Evolutionary conservation across 2,113 vertebrate genomes (phyloP).

Genomic region (Protobothrops mucrosquamatus): DNA sequence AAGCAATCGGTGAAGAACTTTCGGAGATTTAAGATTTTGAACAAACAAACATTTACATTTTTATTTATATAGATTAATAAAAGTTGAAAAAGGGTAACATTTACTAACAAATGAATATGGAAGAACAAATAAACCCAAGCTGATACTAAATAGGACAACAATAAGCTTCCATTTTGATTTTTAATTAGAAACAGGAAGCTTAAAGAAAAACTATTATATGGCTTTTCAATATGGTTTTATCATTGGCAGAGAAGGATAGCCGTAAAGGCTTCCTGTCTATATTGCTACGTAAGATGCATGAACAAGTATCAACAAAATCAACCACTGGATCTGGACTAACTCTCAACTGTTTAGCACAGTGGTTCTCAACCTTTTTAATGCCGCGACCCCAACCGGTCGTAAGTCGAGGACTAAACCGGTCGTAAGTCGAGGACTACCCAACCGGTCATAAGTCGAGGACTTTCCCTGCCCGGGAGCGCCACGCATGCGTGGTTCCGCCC

Average conservation of each 20-base stretch:
- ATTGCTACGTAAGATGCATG: neutral
- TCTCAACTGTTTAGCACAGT: neutral
- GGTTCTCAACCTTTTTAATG: too few species aligned
- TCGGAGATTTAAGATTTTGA: too few species aligned
- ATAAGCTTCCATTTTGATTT: neutral
- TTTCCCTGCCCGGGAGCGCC: too few species aligned
- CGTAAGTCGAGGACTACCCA: too few species aligned
- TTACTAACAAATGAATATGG: neutral
- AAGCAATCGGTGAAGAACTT: too few species aligned
- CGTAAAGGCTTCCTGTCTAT: neutral
- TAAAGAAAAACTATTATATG: neutral
- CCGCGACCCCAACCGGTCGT: too few species aligned
- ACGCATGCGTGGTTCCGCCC: too few species aligned
- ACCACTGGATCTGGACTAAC: neutral
- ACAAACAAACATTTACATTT: too few species aligned
- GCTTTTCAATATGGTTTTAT: neutral
- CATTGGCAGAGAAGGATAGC: neutral
- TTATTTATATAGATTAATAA: neutral
- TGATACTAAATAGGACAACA: neutral
- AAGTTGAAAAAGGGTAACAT: neutral
- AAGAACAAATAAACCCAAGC: neutral
- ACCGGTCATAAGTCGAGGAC: too few species aligned
- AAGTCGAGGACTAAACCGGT: too few species aligned
- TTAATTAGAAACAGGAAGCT: neutral
- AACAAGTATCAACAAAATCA: neutral